These are phyloP conservation scores for Scaptomyza reducta DNA, from an alignment of 2,888 invertebrate species.

Conservation along the genomic window DNA sequence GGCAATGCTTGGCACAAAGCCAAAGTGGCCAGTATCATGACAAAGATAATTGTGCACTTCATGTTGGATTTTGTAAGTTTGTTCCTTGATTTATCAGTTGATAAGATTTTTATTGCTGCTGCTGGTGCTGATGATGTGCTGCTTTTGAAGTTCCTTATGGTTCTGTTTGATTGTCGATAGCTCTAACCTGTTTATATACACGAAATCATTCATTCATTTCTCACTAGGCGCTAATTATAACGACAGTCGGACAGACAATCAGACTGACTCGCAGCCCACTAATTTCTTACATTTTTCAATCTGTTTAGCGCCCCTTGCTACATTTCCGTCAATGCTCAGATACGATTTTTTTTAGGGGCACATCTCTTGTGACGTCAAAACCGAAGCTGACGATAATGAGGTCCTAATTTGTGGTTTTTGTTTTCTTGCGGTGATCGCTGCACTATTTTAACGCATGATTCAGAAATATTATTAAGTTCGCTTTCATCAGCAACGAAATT, in stretches of 20 bases:
- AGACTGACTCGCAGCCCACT: constrained; percentile 38
- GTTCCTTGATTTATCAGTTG: constrained; percentile 4
- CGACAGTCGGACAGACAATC: constrained; percentile 32
- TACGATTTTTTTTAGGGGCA: constrained; percentile 14
- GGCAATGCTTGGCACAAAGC: constrained; percentile 41
- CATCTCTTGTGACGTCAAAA: constrained; percentile 50
- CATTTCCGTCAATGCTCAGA: constrained; percentile 57
- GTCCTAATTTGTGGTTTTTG: constrained; percentile 35
- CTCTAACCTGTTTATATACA: constrained; percentile 54
- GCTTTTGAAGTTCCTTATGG: constrained; percentile 42
- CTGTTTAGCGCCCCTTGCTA: constrained; percentile 52
- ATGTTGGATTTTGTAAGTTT: constrained; percentile 32
- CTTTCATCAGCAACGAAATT: constrained; percentile 2
- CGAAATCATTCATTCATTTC: constrained; percentile 17
- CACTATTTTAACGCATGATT: constrained; percentile 31
- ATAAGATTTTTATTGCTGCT: neutral
- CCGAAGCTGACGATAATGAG: constrained; percentile 19
- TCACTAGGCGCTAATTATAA: constrained; percentile 62
- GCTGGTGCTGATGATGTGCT: constrained; percentile 39
- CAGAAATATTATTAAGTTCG: neutral
- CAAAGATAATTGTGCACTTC: constrained; percentile 35
- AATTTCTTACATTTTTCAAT: constrained; percentile 52
- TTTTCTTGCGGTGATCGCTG: constrained; percentile 58
- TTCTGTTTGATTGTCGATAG: constrained; percentile 50
- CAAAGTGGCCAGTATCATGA: constrained; percentile 27